Conservation (phyloP, 2,888 invertebrate genomes). For the Thalpophila matura region DNA sequence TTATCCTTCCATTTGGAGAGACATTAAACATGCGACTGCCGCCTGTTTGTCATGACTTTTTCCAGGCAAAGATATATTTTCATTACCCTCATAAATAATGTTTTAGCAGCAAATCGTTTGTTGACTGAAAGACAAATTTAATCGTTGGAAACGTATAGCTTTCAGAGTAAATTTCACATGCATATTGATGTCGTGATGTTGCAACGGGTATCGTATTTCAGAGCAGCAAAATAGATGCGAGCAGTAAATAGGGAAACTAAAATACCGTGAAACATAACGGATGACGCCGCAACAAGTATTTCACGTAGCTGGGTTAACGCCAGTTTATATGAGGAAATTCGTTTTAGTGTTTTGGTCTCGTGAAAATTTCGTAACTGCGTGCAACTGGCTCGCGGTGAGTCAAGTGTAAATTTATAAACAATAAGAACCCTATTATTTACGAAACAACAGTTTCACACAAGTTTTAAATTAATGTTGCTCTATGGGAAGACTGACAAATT, state of each 20-base stretch:
- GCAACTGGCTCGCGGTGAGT: slow-evolving; percentile 67
- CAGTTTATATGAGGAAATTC: slow-evolving; percentile 76
- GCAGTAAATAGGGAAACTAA: slow-evolving; percentile 70
- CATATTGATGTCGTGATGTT: slow-evolving; percentile 55
- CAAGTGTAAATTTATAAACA: slow-evolving; percentile 73
- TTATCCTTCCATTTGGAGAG: slow-evolving; percentile 59
- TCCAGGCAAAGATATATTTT: slow-evolving; percentile 70
- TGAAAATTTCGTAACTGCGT: slow-evolving; percentile 72
- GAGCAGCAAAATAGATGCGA: slow-evolving; percentile 69
- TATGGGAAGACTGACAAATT: slow-evolving; percentile 48
- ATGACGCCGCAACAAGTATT: slow-evolving; percentile 70
- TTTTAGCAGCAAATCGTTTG: slow-evolving; percentile 62
- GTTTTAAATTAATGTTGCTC: slow-evolving; percentile 49
- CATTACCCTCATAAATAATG: slow-evolving; percentile 64
- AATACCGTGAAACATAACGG: slow-evolving; percentile 68
- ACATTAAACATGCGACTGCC: slow-evolving; percentile 57
- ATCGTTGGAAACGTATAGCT: slow-evolving; percentile 11
- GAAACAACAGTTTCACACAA: slow-evolving; percentile 69
- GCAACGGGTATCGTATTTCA: slow-evolving; percentile 62
- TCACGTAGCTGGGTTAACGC: slow-evolving; percentile 76
- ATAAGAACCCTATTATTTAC: slow-evolving; percentile 69
- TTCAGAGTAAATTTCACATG: slow-evolving; percentile 30
- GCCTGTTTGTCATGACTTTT: slow-evolving; percentile 66
- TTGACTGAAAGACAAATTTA: slow-evolving; percentile 33
- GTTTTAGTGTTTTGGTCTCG: slow-evolving; percentile 75